A percentile compares a stretch with the other conserved stretches of the same genome.
phyloP scores from a whole-genome alignment of 2,888 invertebrate species.

The Heliconius aoede region DNA sequence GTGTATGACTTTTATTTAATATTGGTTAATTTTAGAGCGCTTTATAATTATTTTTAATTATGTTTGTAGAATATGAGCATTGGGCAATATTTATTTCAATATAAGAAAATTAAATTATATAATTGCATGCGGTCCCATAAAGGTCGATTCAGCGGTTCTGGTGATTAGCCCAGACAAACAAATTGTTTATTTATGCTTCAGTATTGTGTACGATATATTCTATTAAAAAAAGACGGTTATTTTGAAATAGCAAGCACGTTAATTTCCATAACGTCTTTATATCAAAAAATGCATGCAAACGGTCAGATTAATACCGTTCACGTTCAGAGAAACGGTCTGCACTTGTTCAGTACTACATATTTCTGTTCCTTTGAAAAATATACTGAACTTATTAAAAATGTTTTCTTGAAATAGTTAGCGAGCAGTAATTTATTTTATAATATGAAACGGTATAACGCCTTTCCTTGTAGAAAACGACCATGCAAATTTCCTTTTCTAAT shows the following conservation, averaged over 20 bases:
- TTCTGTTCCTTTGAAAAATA: constrained; percentile 13
- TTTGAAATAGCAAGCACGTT: background rate
- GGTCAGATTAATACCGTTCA: constrained; percentile 6
- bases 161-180: background rate
- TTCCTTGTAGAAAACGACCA: background rate
- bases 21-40: too few species aligned
- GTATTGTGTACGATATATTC: too few species aligned
- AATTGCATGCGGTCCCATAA: too few species aligned
- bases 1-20: too few species aligned
- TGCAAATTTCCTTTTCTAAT: constrained; percentile 23
- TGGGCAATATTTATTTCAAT: too few species aligned
- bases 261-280: too few species aligned
- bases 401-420: constrained; percentile 14
- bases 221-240: too few species aligned
- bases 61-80: too few species aligned
- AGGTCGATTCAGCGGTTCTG: too few species aligned
- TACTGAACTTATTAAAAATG: constrained; percentile 13
- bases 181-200: too few species aligned
- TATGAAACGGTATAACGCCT: background rate
- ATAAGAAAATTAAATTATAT: too few species aligned
- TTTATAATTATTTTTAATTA: too few species aligned
- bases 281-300: background rate
- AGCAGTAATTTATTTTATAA: constrained; percentile 21
- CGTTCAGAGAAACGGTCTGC: constrained; percentile 3
- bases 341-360: background rate